Evolutionary conservation across 2,797 vertebrate genomes (phyloP).

Genomic region (Alfaro cultratus): DNA sequence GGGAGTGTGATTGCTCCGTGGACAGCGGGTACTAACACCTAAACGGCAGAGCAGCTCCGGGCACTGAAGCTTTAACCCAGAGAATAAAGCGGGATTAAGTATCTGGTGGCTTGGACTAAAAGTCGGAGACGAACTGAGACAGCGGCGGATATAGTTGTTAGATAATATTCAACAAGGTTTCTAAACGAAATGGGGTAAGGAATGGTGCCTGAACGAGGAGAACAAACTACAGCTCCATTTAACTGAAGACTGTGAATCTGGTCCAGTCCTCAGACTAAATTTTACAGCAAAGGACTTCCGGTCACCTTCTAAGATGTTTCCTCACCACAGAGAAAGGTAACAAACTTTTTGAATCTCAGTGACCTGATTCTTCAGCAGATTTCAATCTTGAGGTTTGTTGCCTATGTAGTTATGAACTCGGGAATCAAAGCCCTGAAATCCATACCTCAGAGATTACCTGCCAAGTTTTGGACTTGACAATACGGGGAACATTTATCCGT

Average conservation of each 20-base stretch:
- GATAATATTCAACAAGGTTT: slow-evolving; percentile 30
- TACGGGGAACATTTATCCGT: no score
- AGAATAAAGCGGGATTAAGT: slow-evolving; percentile 58
- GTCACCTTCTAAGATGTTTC: slow-evolving; percentile 82
- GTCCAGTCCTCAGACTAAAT: background rate
- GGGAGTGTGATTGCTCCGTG: slow-evolving; percentile 19
- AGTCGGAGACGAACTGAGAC: slow-evolving; percentile 28
- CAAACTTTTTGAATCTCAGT: slow-evolving; percentile 8
- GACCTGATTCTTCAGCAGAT: background rate
- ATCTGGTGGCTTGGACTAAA: slow-evolving; percentile 44
- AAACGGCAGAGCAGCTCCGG: slow-evolving; percentile 16
- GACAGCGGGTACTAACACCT: background rate
- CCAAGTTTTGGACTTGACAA: no score
- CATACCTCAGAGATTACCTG: background rate
- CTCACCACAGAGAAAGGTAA: slow-evolving; percentile 86
- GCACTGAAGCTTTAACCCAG: slow-evolving; percentile 23
- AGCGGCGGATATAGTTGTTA: slow-evolving; percentile 18
- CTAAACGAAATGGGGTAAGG: slow-evolving; percentile 78
- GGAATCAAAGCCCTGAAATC: background rate
- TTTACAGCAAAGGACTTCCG: slow-evolving; percentile 69
- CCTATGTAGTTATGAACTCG: background rate
- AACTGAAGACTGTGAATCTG: background rate
- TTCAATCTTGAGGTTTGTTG: background rate
- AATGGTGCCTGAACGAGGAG: background rate
- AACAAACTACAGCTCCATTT: background rate